Conservation (phyloP, 2,888 invertebrate species). For the Saturnia japonica region DNA sequence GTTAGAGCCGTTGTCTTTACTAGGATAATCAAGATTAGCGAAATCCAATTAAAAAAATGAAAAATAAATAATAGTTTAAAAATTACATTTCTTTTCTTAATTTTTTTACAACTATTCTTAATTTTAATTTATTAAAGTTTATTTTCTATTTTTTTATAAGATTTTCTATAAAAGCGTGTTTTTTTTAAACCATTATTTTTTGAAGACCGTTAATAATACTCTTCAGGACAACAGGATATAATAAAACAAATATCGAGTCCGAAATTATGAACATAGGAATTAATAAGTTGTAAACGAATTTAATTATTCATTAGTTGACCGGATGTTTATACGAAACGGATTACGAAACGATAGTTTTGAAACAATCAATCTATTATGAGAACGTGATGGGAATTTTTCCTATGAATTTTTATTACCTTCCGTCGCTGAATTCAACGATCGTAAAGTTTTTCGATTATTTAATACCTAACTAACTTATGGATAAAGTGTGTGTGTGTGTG, state of each 20-base stretch:
- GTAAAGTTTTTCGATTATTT: neutral
- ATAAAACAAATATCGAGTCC: neutral
- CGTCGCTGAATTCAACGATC: slow-evolving; percentile 1
- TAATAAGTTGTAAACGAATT: neutral
- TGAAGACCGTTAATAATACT: neutral
- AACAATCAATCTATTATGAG: slow-evolving; percentile 11
- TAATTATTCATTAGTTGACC: neutral
- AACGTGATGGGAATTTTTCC: slow-evolving; percentile 2
- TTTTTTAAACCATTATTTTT: no score
- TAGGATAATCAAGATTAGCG: no score
- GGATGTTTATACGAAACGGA: neutral
- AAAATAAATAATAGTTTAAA: no score
- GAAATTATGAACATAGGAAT: neutral
- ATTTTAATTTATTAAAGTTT: no score
- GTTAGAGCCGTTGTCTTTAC: no score
- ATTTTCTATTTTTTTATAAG: no score
- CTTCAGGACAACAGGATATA: neutral
- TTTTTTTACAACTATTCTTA: no score
- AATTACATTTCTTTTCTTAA: no score
- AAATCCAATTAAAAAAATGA: no score
- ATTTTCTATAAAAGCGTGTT: no score
- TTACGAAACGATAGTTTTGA: neutral
- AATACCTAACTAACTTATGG: neutral
- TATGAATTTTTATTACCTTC: neutral
- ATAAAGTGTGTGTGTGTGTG: no score